Evolutionary conservation across 2,797 vertebrate species (phyloP).

Genomic region (Lepidocolaptes lacrymiger): DNA sequence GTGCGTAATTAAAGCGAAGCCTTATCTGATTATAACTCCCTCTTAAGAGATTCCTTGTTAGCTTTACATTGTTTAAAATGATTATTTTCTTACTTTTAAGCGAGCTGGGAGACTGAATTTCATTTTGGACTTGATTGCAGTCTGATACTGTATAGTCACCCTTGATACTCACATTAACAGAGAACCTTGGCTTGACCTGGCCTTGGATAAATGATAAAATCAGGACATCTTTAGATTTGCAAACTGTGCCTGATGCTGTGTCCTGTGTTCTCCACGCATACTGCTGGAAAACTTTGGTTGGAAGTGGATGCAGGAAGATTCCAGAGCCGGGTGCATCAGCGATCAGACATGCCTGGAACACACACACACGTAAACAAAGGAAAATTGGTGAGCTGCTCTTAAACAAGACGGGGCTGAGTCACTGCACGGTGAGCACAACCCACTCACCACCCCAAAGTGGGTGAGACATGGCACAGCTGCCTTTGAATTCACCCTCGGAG

Average conservation of each 20-base stretch:
- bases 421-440: background rate
- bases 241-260: background rate
- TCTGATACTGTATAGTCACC: background rate
- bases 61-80: background rate
- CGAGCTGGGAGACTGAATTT: background rate
- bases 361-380: background rate
- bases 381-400: conserved; percentile 27
- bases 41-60: background rate
- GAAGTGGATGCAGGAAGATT: background rate
- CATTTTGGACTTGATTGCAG: background rate
- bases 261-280: background rate
- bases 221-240: background rate
- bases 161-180: background rate
- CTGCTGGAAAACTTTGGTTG: background rate
- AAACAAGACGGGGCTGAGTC: conserved; percentile 35
- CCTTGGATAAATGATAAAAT: background rate
- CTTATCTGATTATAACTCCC: background rate
- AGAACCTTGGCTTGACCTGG: background rate
- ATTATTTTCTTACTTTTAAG: background rate
- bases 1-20: background rate
- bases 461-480: conserved; percentile 23
- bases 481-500: conserved; percentile 5
- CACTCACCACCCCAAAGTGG: conserved; percentile 36
- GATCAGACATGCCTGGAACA: background rate
- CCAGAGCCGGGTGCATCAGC: background rate